These are phyloP conservation scores for Napeogenes inachia DNA, from an alignment of 2,888 invertebrate species.

Conservation along the genomic window DNA sequence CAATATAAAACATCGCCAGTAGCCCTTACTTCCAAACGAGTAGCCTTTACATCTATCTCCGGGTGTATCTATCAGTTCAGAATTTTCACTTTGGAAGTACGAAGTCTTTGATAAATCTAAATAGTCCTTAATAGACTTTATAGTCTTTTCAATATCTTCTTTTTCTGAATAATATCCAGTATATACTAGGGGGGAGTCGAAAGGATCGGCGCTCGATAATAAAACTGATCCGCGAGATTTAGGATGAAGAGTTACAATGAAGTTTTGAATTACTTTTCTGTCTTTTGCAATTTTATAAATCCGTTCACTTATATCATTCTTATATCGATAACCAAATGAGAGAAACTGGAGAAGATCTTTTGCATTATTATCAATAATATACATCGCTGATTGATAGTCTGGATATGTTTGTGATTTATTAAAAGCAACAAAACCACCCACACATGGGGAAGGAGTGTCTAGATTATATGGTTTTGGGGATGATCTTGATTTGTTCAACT, in stretches of 20 bases:
- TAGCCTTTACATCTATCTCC: background rate
- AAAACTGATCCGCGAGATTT: background rate
- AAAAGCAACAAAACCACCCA: slow-evolving; percentile 33
- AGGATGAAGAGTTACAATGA: background rate
- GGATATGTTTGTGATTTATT: slow-evolving; percentile 33
- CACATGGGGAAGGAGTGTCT: slow-evolving; percentile 32
- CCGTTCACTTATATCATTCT: background rate
- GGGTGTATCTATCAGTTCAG: background rate
- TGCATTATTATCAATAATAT: slow-evolving; percentile 22
- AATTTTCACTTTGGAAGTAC: background rate
- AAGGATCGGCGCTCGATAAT: background rate
- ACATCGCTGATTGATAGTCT: slow-evolving; percentile 37
- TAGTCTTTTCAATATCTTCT: background rate
- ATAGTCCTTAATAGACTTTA: background rate
- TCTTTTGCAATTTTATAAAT: background rate
- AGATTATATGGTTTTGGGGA: slow-evolving; percentile 21
- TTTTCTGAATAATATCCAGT: background rate
- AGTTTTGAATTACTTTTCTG: background rate
- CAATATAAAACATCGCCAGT: background rate
- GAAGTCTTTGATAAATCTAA: background rate
- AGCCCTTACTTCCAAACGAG: background rate
- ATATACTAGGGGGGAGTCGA: background rate
- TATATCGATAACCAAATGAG: background rate
- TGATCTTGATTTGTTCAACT: slow-evolving; percentile 22
- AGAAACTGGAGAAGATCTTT: background rate